These are phyloP conservation scores for Rachycentron canadum DNA, from an alignment of 2,797 vertebrate species.

Conservation along the genomic window DNA sequence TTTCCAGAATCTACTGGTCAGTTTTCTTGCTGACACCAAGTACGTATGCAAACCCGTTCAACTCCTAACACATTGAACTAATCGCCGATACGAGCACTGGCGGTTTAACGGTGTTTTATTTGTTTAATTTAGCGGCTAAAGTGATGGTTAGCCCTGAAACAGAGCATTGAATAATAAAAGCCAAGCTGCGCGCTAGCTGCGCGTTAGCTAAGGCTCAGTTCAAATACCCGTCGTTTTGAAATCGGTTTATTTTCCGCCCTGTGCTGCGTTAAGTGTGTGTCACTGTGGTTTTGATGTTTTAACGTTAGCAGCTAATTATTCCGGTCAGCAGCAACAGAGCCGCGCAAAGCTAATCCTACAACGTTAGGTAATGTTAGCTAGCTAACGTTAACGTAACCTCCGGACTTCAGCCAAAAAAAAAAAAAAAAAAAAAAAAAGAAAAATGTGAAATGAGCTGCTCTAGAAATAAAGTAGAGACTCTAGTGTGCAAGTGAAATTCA, in stretches of 20 bases:
- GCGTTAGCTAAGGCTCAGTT: slow-evolving; percentile 46
- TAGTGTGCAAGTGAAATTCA: neutral
- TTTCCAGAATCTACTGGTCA: slow-evolving; percentile 53
- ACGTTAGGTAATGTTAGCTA: slow-evolving; percentile 51
- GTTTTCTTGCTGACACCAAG: slow-evolving; percentile 51
- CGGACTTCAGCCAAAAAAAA: slow-evolving; percentile 47
- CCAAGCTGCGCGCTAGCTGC: slow-evolving; percentile 52
- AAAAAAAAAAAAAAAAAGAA: too few species aligned
- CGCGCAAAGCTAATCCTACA: slow-evolving; percentile 16
- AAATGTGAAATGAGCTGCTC: slow-evolving; percentile 23
- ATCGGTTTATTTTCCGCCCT: neutral
- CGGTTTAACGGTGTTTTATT: neutral
- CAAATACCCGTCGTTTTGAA: slow-evolving; percentile 10
- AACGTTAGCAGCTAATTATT: neutral
- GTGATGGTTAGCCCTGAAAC: slow-evolving; percentile 39
- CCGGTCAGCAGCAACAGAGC: neutral
- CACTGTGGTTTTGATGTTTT: neutral
- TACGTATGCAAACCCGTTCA: slow-evolving; percentile 54
- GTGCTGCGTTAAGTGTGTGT: neutral
- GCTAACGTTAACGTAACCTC: slow-evolving; percentile 66
- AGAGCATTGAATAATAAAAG: slow-evolving; percentile 48
- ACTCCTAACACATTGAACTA: neutral
- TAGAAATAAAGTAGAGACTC: slow-evolving; percentile 17
- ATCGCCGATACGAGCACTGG: fast-evolving
- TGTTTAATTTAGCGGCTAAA: slow-evolving; percentile 20